phyloP scores from a whole-genome alignment of 2,888 invertebrate genomes.

The Thymelicus acteon region DNA sequence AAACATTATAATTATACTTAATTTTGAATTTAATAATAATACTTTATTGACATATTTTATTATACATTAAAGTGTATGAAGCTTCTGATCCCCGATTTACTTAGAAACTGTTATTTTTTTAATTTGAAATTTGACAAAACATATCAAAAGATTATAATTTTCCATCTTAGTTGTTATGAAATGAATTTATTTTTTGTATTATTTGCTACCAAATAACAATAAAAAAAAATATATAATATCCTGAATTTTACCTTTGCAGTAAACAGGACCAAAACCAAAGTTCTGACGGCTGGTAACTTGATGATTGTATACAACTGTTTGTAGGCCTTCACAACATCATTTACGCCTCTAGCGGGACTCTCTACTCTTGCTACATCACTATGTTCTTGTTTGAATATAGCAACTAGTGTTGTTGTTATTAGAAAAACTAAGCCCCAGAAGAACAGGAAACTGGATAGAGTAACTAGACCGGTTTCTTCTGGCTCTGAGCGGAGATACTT shows the following conservation, averaged over 20 bases:
- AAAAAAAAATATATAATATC: slow-evolving; percentile 18
- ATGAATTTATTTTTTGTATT: too few relatives aligned
- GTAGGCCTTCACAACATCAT: slow-evolving; percentile 89
- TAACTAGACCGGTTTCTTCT: slow-evolving; percentile 88
- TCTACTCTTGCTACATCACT: slow-evolving; percentile 66
- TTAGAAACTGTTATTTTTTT: too few relatives aligned
- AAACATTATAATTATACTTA: too few relatives aligned
- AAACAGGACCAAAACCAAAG: slow-evolving; percentile 91
- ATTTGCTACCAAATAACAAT: not conserved
- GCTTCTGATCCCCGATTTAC: too few relatives aligned
- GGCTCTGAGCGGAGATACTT: slow-evolving; percentile 92
- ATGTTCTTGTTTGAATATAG: slow-evolving; percentile 93
- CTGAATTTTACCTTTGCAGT: slow-evolving; percentile 91
- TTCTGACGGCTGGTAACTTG: slow-evolving; percentile 91
- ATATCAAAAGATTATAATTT: too few relatives aligned
- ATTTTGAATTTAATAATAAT: too few relatives aligned
- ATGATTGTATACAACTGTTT: slow-evolving; percentile 92
- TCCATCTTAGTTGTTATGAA: too few relatives aligned
- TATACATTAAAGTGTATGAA: too few relatives aligned
- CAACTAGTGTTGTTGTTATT: slow-evolving; percentile 94
- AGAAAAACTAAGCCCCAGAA: slow-evolving; percentile 98
- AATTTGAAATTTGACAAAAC: too few relatives aligned
- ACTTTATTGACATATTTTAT: too few relatives aligned
- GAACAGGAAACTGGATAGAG: slow-evolving; percentile 92
- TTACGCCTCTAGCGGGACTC: slow-evolving; percentile 66